These are phyloP conservation scores for Neodiprion lecontei DNA, from an alignment of 1,140 invertebrate genomes.

Conservation along the genomic window DNA sequence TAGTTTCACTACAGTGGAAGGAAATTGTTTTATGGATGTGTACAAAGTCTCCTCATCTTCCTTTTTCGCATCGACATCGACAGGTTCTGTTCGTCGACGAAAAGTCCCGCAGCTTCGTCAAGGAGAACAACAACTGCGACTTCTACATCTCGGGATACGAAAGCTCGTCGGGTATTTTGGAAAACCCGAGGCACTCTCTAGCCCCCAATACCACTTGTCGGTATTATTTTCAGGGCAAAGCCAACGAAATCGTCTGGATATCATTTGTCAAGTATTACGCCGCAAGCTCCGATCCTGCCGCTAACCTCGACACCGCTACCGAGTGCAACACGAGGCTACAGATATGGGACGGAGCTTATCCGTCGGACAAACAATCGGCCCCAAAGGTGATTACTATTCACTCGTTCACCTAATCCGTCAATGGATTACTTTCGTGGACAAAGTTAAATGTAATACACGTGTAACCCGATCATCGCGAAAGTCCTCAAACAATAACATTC, in stretches of 20 bases:
- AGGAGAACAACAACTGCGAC: slow-evolving; percentile 75
- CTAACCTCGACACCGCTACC: slow-evolving; percentile 68
- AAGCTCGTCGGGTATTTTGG: slow-evolving; percentile 71
- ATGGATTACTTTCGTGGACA: slow-evolving; percentile 32
- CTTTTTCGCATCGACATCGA: slow-evolving; percentile 33
- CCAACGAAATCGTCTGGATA: slow-evolving; percentile 82
- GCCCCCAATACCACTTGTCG: slow-evolving; percentile 85
- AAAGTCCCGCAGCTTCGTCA: slow-evolving; percentile 75
- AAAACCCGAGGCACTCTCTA: slow-evolving; percentile 83
- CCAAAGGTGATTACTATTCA: slow-evolving; percentile 41
- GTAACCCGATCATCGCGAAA: background rate
- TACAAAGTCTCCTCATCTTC: background rate
- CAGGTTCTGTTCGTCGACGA: slow-evolving; percentile 78
- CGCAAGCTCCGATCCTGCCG: slow-evolving; percentile 67
- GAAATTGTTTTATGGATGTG: background rate
- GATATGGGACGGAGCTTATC: slow-evolving; percentile 75
- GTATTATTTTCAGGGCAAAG: slow-evolving; percentile 71
- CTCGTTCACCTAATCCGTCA: background rate
- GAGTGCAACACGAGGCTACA: slow-evolving; percentile 77
- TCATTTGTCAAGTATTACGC: slow-evolving; percentile 85
- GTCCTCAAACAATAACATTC: slow-evolving; percentile 7
- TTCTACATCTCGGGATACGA: slow-evolving; percentile 79
- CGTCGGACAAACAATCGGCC: slow-evolving; percentile 49
- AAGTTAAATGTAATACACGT: background rate
- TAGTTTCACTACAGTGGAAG: background rate